These are phyloP conservation scores for Pegea sp. DNA, from an alignment of 23 tunicate genomes.

Conservation along the genomic window DNA sequence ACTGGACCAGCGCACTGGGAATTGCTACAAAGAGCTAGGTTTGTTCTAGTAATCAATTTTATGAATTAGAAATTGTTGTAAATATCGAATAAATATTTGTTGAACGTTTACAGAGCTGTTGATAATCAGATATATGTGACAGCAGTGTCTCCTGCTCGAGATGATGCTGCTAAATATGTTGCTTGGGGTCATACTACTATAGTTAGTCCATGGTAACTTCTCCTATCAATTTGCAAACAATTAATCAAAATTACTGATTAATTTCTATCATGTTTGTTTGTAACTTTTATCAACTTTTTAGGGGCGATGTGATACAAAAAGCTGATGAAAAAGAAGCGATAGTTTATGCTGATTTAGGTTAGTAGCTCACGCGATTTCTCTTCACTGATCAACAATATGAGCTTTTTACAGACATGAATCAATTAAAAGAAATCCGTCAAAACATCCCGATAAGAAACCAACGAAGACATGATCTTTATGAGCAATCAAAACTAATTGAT, in stretches of 20 bases:
- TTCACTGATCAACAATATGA: not conserved
- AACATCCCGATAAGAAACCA: conserved; percentile 56
- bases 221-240: too few relatives aligned
- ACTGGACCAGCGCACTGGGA: conserved; percentile 96
- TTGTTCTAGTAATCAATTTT: not conserved
- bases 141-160: conserved; percentile 81
- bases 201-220: conserved; percentile 64
- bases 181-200: conserved; percentile 81
- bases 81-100: too few relatives aligned
- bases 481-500: conserved; percentile 4
- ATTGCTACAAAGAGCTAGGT: conserved; percentile 59
- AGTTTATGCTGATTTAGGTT: conserved; percentile 43
- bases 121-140: conserved; percentile 82
- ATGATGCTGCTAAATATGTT: conserved; percentile 41
- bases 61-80: not conserved
- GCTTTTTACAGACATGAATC: conserved; percentile 6
- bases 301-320: conserved; percentile 57
- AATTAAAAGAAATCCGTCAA: conserved; percentile 30
- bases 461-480: conserved; percentile 34
- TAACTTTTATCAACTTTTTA: conserved; percentile 4
- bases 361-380: not conserved
- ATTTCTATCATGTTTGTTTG: too few relatives aligned
- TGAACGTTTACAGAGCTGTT: conserved; percentile 26
- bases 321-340: conserved; percentile 56
- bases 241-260: too few relatives aligned